Evolutionary conservation across 2,888 invertebrate genomes (phyloP).

Genomic region (Tanaodytes sp.): DNA sequence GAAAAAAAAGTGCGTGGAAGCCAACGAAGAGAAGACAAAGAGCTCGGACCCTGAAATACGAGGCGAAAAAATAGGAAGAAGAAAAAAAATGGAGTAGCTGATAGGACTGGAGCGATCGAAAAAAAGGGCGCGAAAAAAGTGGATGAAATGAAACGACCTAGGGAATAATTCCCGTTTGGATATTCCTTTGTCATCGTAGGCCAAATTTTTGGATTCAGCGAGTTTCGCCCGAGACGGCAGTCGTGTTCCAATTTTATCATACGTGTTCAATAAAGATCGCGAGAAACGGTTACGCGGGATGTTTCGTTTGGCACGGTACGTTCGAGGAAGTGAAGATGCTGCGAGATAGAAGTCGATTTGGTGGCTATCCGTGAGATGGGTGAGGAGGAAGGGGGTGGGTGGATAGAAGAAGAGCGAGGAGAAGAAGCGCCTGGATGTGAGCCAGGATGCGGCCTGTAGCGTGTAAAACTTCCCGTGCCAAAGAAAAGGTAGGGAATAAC

Average conservation of each 20-base stretch:
- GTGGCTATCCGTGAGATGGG: background rate
- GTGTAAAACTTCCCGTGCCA: constrained; percentile 46
- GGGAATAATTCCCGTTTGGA: constrained; percentile 14
- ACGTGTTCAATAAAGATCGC: constrained; percentile 40
- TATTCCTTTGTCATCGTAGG: constrained; percentile 22
- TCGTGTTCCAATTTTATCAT: constrained; percentile 40
- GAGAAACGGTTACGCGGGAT: constrained; percentile 19
- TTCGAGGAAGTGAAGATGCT: background rate
- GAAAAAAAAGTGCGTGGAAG: background rate
- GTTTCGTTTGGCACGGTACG: constrained; percentile 35
- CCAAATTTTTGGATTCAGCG: constrained; percentile 14
- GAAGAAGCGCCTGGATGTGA: constrained; percentile 62
- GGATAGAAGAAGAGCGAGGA: constrained; percentile 1
- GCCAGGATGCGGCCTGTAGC: constrained; percentile 57
- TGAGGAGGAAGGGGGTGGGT: constrained; percentile 2
- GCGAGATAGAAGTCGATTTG: background rate
- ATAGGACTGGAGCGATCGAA: no score
- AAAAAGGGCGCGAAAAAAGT: no score
- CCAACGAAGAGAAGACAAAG: background rate
- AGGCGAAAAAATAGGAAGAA: background rate
- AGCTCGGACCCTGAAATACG: no score
- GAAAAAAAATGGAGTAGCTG: background rate
- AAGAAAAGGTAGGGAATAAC: constrained; percentile 42
- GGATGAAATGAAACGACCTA: no score
- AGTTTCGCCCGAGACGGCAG: constrained; percentile 17